These are phyloP conservation scores for Pteronotus mesoamericanus DNA, from an alignment of 2,797 vertebrate genomes.

Conservation along the genomic window DNA sequence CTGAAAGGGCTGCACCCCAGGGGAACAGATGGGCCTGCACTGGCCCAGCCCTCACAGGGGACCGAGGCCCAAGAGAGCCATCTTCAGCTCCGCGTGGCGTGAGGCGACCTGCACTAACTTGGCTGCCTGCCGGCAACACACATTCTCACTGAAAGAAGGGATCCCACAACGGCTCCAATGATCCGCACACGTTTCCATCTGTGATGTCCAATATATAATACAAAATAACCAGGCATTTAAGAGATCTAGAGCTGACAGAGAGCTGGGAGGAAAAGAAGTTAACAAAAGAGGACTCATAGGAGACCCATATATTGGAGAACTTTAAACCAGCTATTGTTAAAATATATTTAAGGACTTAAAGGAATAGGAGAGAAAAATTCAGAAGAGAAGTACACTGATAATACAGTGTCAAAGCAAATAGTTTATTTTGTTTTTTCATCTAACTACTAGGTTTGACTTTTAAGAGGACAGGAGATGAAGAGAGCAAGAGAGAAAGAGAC, in stretches of 20 bases:
- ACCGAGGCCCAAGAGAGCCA: background rate
- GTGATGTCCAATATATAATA: background rate
- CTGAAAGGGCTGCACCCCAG: background rate
- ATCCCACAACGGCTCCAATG: background rate
- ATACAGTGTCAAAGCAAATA: background rate
- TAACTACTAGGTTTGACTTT: background rate
- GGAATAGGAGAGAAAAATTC: background rate
- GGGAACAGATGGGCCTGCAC: background rate
- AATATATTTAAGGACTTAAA: background rate
- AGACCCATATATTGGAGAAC: background rate
- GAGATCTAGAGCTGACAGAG: background rate
- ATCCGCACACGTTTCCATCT: background rate
- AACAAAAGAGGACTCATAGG: background rate
- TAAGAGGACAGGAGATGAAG: background rate
- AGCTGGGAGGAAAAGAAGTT: background rate
- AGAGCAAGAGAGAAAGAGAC: too few relatives aligned
- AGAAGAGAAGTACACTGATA: background rate
- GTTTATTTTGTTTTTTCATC: background rate
- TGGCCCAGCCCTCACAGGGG: background rate
- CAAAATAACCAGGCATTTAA: background rate
- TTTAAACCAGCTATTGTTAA: background rate
- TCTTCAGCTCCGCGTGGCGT: background rate
- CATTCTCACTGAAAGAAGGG: background rate
- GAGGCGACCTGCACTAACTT: background rate
- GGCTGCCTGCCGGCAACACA: background rate